Percentiles rank a stretch among this genome's conserved stretches.
Conservation (phyloP, 2,888 invertebrate genomes). For the Spialia ferax region DNA sequence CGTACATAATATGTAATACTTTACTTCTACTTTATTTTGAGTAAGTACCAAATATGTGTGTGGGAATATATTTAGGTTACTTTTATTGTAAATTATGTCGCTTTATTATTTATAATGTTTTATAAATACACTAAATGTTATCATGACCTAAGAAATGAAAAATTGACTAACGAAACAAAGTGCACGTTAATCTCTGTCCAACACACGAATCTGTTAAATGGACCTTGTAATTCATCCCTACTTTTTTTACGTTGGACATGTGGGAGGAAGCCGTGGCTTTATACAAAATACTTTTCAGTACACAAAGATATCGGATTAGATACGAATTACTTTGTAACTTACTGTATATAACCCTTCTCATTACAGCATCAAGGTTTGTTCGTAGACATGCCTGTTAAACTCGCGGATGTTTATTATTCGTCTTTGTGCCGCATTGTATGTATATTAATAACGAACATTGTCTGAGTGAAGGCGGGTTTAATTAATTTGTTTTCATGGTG, state of each 20-base stretch:
- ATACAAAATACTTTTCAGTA: background rate
- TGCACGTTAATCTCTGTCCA: constrained; percentile 75
- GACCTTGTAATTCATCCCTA: constrained; percentile 64
- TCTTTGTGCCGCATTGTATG: constrained; percentile 54
- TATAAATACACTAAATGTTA: too few species aligned
- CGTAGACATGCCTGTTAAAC: constrained; percentile 21
- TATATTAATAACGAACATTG: constrained; percentile 69
- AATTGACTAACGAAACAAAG: constrained; percentile 55
- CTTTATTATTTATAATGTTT: too few species aligned
- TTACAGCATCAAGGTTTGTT: constrained; percentile 5
- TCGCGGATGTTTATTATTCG: constrained; percentile 25
- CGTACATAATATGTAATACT: too few species aligned
- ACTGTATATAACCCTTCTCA: too few species aligned
- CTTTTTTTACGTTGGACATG: constrained; percentile 47
- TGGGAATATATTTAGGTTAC: too few species aligned
- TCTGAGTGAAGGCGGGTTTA: constrained; percentile 71
- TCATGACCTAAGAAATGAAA: constrained; percentile 5
- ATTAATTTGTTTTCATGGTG: constrained; percentile 74
- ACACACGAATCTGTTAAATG: constrained; percentile 67
- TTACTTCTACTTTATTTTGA: too few species aligned
- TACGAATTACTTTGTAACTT: too few species aligned
- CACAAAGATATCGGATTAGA: too few species aligned
- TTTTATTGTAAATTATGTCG: too few species aligned
- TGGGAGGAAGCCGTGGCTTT: background rate
- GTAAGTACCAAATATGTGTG: too few species aligned